A percentile compares a stretch with the other conserved stretches of the same genome.
phyloP scores from a whole-genome alignment of 92 coral and sea anemone species.

The Pocillopora meandrina region DNA sequence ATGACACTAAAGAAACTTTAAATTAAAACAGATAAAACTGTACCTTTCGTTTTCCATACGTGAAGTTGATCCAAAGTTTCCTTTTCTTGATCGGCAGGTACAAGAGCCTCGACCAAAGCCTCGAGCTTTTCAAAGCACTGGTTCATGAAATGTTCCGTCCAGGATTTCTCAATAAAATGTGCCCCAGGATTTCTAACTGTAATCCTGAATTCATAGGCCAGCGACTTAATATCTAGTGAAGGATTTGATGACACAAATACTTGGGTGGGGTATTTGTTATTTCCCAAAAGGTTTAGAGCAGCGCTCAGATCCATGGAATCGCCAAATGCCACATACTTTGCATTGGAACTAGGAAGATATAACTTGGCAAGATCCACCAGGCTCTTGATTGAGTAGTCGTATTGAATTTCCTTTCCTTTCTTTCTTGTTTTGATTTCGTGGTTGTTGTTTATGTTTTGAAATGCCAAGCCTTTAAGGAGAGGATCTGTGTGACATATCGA shows the following conservation, averaged over 20 bases:
- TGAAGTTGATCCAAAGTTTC: neutral
- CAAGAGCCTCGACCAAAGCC: neutral
- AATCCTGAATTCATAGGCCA: neutral
- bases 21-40: no score
- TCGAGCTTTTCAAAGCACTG: neutral
- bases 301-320: neutral
- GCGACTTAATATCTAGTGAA: neutral
- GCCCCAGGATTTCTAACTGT: neutral
- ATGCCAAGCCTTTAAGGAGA: neutral
- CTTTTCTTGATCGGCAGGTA: neutral
- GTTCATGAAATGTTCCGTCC: neutral
- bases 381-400: neutral
- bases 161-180: neutral
- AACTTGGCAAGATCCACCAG: neutral
- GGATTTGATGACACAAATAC: neutral
- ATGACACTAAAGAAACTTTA: no score
- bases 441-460: slow-evolving; percentile 8
- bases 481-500: no score
- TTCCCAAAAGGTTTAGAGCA: neutral
- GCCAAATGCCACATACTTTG: neutral
- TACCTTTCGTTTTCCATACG: neutral
- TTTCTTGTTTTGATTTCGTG: no score
- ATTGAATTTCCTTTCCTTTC: no score
- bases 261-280: no score
- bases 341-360: neutral